phyloP scores from a whole-genome alignment of 2,797 vertebrate species.

The Sardinella longiceps region DNA sequence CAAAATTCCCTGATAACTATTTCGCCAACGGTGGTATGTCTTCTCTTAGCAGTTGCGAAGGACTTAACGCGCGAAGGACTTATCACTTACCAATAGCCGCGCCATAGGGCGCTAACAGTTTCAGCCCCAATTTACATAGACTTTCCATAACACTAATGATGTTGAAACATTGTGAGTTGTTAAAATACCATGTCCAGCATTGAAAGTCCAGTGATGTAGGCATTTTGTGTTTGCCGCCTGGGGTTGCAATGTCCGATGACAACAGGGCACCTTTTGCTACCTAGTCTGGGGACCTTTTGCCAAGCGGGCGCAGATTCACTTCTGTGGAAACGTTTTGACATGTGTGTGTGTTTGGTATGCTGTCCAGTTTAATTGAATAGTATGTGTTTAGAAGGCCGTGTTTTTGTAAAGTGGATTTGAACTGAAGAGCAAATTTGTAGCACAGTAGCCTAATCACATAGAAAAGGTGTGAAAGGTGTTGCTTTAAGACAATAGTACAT shows the following conservation, averaged over 20 bases:
- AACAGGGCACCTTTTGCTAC: slow-evolving; percentile 32
- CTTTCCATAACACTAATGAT: background rate
- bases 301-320: background rate
- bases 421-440: background rate
- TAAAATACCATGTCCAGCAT: background rate
- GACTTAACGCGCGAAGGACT: background rate
- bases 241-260: background rate
- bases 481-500: background rate
- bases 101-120: background rate
- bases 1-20: slow-evolving; percentile 24
- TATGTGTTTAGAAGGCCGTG: background rate
- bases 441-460: background rate
- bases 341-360: background rate
- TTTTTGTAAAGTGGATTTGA: background rate
- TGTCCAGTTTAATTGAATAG: background rate
- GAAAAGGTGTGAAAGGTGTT: background rate
- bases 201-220: background rate
- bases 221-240: background rate
- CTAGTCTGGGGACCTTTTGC: slow-evolving; percentile 53
- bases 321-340: background rate
- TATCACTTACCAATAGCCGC: background rate
- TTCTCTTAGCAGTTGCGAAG: background rate
- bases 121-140: background rate
- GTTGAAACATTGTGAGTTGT: background rate
- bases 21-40: slow-evolving; percentile 13